Evolutionary conservation across 2,797 vertebrate species (phyloP).

Genomic region (Gallinago solitaria): DNA sequence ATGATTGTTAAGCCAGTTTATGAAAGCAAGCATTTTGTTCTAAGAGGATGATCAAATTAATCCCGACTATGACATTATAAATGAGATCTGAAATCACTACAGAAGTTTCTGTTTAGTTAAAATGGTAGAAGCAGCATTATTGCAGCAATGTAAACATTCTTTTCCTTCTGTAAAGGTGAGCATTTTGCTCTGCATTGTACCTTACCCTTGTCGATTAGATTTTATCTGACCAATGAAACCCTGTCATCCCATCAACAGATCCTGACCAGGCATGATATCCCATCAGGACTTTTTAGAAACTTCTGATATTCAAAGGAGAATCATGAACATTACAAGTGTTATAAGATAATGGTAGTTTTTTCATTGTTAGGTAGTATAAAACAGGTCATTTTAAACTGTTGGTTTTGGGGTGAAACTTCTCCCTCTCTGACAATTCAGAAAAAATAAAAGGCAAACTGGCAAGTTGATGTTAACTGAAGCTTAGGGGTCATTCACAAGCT

Average conservation of each 20-base stretch:
- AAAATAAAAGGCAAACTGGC: neutral
- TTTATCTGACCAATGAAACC: neutral
- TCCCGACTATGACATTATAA: neutral
- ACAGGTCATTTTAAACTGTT: neutral
- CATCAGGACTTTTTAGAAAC: neutral
- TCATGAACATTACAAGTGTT: neutral
- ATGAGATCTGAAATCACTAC: neutral
- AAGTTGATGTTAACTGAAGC: neutral
- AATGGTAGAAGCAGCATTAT: neutral
- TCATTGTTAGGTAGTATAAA: neutral
- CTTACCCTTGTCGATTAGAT: neutral
- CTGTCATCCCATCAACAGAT: neutral
- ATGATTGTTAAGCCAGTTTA: neutral
- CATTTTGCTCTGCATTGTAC: neutral
- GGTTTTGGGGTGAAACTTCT: neutral
- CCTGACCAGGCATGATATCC: neutral
- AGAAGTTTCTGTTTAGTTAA: neutral
- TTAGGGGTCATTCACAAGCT: neutral
- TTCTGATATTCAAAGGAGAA: neutral
- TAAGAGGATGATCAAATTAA: neutral
- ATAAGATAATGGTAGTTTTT: neutral
- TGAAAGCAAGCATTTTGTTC: neutral
- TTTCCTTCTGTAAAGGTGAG: neutral
- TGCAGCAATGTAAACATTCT: neutral
- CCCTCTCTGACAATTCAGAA: neutral